A percentile compares a stretch with the other conserved stretches of the same genome.
Evolutionary conservation across 2,888 invertebrate species (phyloP).

Genomic region (Iselma pallidipennis): DNA sequence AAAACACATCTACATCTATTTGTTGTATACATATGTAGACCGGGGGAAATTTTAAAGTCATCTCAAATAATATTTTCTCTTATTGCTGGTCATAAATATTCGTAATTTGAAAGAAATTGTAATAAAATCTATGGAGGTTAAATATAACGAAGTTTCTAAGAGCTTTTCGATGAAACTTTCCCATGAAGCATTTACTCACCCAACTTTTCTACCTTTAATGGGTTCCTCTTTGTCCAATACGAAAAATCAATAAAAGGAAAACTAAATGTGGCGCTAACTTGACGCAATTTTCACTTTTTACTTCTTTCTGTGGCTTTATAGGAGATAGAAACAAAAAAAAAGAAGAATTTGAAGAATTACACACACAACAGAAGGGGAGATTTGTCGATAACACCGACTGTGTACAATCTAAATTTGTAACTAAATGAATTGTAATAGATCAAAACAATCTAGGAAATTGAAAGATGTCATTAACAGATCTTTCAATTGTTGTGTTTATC

Average conservation of each 20-base stretch:
- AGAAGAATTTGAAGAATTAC: background rate
- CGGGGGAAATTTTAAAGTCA: too few species aligned
- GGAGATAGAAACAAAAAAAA: too few species aligned
- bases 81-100: too few species aligned
- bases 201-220: background rate
- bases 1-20: slow-evolving; percentile 25
- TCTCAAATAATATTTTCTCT: too few species aligned
- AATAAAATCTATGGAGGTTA: background rate
- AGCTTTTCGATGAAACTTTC: background rate
- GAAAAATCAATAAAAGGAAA: too few species aligned
- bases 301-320: too few species aligned
- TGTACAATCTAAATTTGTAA: background rate
- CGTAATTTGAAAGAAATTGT: background rate
- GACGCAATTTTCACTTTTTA: too few species aligned
- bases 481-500: too few species aligned
- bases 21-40: background rate
- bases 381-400: background rate
- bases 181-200: background rate
- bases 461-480: background rate
- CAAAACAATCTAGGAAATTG: background rate
- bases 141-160: background rate
- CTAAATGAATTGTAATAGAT: background rate
- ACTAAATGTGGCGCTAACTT: too few species aligned
- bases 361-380: background rate
- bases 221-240: background rate